Evolutionary conservation across 2,888 invertebrate species (phyloP).

Genomic region (Beris chalybata): DNA sequence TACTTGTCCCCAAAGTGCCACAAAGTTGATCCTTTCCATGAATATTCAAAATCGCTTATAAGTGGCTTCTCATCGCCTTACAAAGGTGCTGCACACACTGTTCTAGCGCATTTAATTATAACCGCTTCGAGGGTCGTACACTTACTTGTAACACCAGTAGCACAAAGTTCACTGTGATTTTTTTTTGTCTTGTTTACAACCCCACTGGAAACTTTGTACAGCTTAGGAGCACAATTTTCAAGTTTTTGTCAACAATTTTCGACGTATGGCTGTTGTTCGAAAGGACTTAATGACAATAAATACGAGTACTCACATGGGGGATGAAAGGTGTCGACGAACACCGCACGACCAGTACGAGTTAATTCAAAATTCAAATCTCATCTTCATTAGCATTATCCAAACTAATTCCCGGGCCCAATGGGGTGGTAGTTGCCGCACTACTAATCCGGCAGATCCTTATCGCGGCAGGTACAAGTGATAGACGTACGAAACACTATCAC

Average conservation of each 20-base stretch:
- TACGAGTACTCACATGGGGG: slow-evolving; percentile 37
- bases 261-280: slow-evolving; percentile 14
- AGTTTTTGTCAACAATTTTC: slow-evolving; percentile 36
- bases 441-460: slow-evolving; percentile 34
- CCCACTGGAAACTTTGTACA: slow-evolving; percentile 17
- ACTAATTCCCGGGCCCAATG: not conserved
- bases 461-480: slow-evolving; percentile 28
- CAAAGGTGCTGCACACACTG: slow-evolving; percentile 17
- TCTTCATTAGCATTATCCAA: slow-evolving; percentile 34
- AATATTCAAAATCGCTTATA: slow-evolving; percentile 43
- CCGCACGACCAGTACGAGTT: slow-evolving; percentile 25
- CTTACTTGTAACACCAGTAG: slow-evolving; percentile 16
- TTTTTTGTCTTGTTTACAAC: slow-evolving; percentile 35
- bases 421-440: slow-evolving; percentile 3
- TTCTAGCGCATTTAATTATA: slow-evolving; percentile 33
- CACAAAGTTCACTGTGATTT: slow-evolving; percentile 28
- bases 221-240: slow-evolving; percentile 10
- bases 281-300: slow-evolving; percentile 20
- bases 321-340: slow-evolving; percentile 39
- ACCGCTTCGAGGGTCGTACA: slow-evolving; percentile 25
- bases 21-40: slow-evolving; percentile 45
- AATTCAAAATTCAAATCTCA: slow-evolving; percentile 41
- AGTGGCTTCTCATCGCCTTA: slow-evolving; percentile 29
- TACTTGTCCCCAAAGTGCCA: slow-evolving; percentile 42
- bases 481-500: slow-evolving; percentile 4